These are phyloP conservation scores for Meriones unguiculatus DNA, from an alignment of 2,113 vertebrate species.

Conservation along the genomic window DNA sequence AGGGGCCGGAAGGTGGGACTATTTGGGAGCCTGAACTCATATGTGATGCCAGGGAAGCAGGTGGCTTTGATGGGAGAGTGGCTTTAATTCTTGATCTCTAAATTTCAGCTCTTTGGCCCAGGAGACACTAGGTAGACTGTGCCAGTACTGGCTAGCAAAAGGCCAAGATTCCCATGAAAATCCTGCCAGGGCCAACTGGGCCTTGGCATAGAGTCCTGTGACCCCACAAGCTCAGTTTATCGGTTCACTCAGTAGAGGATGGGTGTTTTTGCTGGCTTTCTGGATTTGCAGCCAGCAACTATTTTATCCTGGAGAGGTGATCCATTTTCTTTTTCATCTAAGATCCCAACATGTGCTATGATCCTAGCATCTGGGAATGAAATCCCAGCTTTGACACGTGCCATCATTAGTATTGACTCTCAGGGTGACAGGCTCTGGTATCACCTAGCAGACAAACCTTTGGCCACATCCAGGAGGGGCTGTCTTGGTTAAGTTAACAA, in stretches of 20 bases:
- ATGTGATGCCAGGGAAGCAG: neutral
- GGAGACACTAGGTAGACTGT: neutral
- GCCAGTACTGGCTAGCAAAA: neutral
- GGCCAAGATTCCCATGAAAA: fast-evolving
- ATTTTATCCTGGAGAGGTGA: neutral
- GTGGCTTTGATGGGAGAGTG: fast-evolving
- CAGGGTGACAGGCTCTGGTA: neutral
- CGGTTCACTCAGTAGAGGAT: fast-evolving
- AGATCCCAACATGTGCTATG: neutral
- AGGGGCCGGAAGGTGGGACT: neutral
- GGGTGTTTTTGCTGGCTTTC: neutral
- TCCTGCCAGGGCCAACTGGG: neutral
- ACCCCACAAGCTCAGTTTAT: fast-evolving
- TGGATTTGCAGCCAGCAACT: fast-evolving
- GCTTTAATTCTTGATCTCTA: too few species aligned
- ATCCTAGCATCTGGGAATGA: neutral
- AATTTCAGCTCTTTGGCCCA: neutral
- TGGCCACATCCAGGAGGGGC: neutral
- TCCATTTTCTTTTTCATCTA: neutral
- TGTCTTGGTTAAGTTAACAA: neutral
- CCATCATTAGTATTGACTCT: neutral
- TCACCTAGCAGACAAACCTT: neutral
- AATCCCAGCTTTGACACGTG: neutral
- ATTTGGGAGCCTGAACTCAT: neutral
- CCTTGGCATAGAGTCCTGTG: neutral